Evolutionary conservation across 1,140 invertebrate genomes (phyloP), one percentile per base, ranked within the genome.

Genomic region (Anastrepha ludens): DNA sequence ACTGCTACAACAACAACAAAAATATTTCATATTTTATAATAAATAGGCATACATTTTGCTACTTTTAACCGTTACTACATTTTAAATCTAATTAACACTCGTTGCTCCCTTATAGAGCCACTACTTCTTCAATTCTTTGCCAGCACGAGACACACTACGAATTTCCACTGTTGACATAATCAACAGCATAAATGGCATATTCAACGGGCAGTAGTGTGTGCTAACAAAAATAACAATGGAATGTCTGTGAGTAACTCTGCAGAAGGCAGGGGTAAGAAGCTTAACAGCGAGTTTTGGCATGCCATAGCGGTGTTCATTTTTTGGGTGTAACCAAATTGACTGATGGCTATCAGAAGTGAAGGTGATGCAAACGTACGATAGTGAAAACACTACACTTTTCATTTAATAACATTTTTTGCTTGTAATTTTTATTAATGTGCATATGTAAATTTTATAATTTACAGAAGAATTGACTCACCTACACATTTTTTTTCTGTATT

Each of bases 241-340:
- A 70, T 15, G 67, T 70, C 44, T 41, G 3, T 55, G 17, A 9
- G 11, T 13, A 7, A 55, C 74, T 81, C 2, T 20, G 44, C 6
- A 44, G 70, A 6, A 3, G 74, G 74, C 1, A 41, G 64, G 5
- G 47, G 74, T 29, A 29, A n/a, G 3, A 0, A 55, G 47, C 47
- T 17, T 20, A n/a, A 20, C n/a, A 55, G 74, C 47, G 6, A 55
- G n/a, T 81, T 74, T 81, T 81, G 74, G 74, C 47, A 81, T 81
- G 74, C 74, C 74, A 81, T 55, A 50, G 47, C 47, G 8, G 9
- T 55, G 74, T 47, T 81, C 44, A 81, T 47, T 81, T 81, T 58
- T 81, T 81, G 74, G 74, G 74, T 81, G 74, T 81, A 81, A 81
- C 74, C 74, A 55, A 81, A 81, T 81, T 20, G 44, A 58, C 74